Evolutionary conservation across 2,113 vertebrate species (phyloP).

Genomic region (Zosterops lateralis): DNA sequence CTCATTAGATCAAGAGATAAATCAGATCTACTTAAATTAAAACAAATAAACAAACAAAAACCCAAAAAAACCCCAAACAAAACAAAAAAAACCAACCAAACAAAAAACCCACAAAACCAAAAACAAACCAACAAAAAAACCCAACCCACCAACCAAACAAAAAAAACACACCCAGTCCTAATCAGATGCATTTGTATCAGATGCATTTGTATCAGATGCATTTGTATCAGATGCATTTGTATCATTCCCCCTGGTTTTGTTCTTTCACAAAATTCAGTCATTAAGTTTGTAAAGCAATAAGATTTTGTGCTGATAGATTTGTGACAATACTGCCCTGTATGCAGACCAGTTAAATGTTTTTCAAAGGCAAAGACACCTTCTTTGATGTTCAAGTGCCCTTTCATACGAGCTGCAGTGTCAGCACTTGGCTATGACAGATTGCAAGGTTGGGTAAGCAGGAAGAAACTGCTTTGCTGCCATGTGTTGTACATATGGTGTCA

Average conservation of each 20-base stretch:
- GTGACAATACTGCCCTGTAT: neutral
- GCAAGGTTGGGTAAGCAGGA: neutral
- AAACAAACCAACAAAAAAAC: no score
- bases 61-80: neutral
- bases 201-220: neutral
- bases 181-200: neutral
- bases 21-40: neutral
- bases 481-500: neutral
- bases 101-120: no score
- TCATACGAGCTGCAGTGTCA: neutral
- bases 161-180: neutral
- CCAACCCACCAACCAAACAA: no score
- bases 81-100: no score
- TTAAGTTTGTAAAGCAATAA: neutral
- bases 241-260: neutral
- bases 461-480: neutral
- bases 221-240: neutral
- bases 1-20: neutral
- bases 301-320: neutral
- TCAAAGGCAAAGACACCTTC: conserved; percentile 1
- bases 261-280: neutral
- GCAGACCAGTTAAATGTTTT: neutral
- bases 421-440: neutral
- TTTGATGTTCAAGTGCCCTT: neutral
- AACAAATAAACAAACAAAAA: neutral